A percentile compares a stretch with the other conserved stretches of the same genome.
Evolutionary conservation across 2,888 invertebrate species (phyloP).

Genomic region (Creontiades dilutus): DNA sequence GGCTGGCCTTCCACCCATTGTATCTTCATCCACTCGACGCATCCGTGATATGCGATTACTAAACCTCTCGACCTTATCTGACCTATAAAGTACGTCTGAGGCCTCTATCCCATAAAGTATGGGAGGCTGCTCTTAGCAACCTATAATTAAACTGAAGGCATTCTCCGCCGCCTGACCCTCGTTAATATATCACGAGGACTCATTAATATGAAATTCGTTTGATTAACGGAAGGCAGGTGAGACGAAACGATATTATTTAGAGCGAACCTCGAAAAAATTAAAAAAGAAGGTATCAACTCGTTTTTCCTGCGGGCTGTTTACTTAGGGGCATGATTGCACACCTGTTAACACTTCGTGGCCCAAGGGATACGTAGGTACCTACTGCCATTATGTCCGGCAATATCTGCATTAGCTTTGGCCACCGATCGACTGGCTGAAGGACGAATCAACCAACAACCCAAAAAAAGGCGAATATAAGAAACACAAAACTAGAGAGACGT

Average conservation of each 20-base stretch:
- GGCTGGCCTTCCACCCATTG: not conserved
- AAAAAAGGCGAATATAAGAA: too few species aligned
- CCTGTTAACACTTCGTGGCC: not conserved
- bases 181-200: conserved; percentile 48
- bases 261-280: conserved; percentile 30
- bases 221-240: conserved; percentile 62
- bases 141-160: conserved; percentile 39
- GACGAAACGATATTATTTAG: conserved; percentile 41
- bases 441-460: too few species aligned
- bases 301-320: conserved; percentile 46
- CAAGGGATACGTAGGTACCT: too few species aligned
- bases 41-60: conserved; percentile 30
- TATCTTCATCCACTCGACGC: conserved; percentile 13
- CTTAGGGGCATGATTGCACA: conserved; percentile 29
- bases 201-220: conserved; percentile 60
- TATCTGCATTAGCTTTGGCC: not conserved
- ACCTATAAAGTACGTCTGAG: conserved; percentile 23
- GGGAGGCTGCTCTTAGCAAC: not conserved
- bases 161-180: not conserved
- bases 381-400: not conserved
- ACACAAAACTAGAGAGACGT: too few species aligned
- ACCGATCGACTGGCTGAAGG: too few species aligned
- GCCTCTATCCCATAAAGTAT: conserved; percentile 23
- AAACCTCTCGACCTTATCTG: conserved; percentile 37
- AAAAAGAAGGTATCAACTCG: not conserved